phyloP scores from a whole-genome alignment of 2,888 invertebrate species.

The Lasioglossum figueresi region DNA sequence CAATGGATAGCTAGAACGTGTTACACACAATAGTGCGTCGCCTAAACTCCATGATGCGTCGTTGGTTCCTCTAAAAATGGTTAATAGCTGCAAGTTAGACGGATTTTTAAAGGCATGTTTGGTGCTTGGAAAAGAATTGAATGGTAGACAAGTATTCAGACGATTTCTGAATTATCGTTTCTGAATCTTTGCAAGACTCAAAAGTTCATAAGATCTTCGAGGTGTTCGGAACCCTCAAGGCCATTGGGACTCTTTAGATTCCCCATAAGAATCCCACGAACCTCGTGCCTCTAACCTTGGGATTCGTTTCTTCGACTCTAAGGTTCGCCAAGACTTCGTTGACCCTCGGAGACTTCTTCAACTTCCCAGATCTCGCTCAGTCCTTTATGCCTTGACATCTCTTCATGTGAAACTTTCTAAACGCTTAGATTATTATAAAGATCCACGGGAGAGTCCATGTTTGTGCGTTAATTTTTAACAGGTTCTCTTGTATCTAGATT shows the following conservation, averaged over 20 bases:
- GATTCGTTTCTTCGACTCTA: not conserved
- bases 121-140: not conserved
- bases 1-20: not conserved
- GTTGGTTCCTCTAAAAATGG: not conserved
- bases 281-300: not conserved
- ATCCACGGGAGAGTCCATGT: not conserved
- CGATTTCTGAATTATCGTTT: not conserved
- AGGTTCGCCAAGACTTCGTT: not conserved
- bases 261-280: not conserved
- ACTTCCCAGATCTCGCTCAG: not conserved
- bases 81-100: not conserved
- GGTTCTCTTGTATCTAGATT: not conserved
- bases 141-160: not conserved
- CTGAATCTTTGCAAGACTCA: not conserved
- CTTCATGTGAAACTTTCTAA: not conserved
- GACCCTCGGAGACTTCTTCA: not conserved
- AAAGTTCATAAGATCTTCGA: not conserved
- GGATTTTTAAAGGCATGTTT: not conserved
- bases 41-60: not conserved
- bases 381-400: not conserved
- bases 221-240: not conserved
- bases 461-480: not conserved
- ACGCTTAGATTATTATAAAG: not conserved
- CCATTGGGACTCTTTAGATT: not conserved
- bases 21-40: not conserved